A percentile compares a stretch with the other conserved stretches of the same genome.
Evolutionary conservation across 2,797 vertebrate species (phyloP).

Genomic region (Chelonia mydas): DNA sequence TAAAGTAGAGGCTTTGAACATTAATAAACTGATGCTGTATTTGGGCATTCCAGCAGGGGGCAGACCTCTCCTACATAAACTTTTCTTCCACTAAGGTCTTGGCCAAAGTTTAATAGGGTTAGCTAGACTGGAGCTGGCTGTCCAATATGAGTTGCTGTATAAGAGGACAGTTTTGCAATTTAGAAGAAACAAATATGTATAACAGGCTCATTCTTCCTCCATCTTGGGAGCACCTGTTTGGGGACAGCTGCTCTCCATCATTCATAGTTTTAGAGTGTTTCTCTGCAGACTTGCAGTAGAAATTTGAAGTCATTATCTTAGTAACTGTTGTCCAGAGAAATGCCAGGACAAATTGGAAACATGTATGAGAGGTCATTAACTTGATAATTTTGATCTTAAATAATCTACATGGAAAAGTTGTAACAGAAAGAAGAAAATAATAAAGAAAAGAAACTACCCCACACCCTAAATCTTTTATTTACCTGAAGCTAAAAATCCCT

Average conservation of each 20-base stretch:
- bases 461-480: neutral
- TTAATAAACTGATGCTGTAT: conserved; percentile 9
- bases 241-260: neutral
- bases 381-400: neutral
- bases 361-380: neutral
- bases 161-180: neutral
- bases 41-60: conserved; percentile 33
- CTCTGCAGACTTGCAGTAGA: neutral
- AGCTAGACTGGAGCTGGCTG: neutral
- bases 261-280: neutral
- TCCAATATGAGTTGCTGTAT: neutral
- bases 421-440: neutral
- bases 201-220: neutral
- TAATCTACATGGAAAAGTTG: neutral
- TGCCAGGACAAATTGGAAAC: neutral
- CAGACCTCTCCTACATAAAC: conserved; percentile 50
- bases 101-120: neutral
- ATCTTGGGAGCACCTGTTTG: neutral
- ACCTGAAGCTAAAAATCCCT: neutral
- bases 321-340: neutral
- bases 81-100: neutral
- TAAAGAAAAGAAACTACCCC: neutral
- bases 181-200: neutral
- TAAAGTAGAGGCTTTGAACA: neutral
- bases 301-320: neutral